phyloP scores from a whole-genome alignment of 2,888 invertebrate species.

The Zygothrica quintamaculata region DNA sequence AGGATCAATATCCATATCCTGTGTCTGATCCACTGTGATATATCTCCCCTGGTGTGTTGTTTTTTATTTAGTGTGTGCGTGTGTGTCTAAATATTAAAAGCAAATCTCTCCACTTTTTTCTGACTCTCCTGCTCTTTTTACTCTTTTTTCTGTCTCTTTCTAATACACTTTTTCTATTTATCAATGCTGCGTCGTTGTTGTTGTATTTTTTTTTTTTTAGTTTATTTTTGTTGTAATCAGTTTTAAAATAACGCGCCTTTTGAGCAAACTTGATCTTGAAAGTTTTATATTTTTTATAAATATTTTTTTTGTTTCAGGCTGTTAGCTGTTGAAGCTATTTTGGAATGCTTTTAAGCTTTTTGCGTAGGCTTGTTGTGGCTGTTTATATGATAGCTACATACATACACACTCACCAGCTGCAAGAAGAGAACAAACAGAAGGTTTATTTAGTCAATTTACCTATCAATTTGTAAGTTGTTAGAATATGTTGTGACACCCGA shows the following conservation, averaged over 20 bases:
- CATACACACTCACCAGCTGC: constrained; percentile 59
- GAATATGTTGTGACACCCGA: constrained; percentile 41
- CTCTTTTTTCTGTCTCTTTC: constrained; percentile 5
- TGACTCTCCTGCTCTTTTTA: background rate
- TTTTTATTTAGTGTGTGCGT: constrained; percentile 11
- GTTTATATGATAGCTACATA: constrained; percentile 40
- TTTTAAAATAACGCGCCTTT: constrained; percentile 46
- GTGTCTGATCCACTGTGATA: constrained; percentile 73
- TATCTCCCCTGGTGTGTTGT: too few relatives aligned
- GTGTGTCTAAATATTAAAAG: background rate
- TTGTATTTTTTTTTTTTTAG: background rate
- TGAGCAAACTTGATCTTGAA: constrained; percentile 28
- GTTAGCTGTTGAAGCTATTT: constrained; percentile 26
- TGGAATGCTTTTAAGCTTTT: constrained; percentile 71
- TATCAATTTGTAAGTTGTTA: constrained; percentile 60
- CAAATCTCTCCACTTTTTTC: background rate
- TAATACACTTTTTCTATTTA: background rate
- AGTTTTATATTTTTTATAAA: too few relatives aligned
- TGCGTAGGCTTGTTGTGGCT: constrained; percentile 59
- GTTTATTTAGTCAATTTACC: constrained; percentile 71
- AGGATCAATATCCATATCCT: constrained; percentile 84
- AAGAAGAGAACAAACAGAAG: constrained; percentile 64
- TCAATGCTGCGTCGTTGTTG: background rate
- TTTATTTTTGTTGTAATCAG: too few relatives aligned
- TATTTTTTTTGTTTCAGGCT: too few relatives aligned